A percentile compares a stretch with the other conserved stretches of the same genome.
phyloP scores from a whole-genome alignment of 92 coral and sea anemone genomes.

The Montipora capitata region DNA sequence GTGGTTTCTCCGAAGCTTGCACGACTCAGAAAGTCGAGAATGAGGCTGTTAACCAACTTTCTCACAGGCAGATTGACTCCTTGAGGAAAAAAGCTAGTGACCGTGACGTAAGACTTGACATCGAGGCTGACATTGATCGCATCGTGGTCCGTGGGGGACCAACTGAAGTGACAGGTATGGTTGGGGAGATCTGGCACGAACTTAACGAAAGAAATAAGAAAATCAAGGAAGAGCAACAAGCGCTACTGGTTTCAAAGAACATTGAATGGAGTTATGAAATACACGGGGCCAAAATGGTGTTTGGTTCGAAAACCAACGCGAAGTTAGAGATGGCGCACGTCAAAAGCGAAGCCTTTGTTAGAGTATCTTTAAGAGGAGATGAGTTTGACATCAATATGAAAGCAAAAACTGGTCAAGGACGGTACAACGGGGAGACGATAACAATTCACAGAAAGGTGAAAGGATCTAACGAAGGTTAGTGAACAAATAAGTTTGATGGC shows the following conservation, averaged over 20 bases:
- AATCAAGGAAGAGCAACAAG: constrained; percentile 68
- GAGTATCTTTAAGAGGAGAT: constrained; percentile 57
- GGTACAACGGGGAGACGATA: constrained; percentile 40
- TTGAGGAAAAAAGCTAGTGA: constrained; percentile 58
- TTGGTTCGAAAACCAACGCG: constrained; percentile 71
- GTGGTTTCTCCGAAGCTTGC: constrained; percentile 66
- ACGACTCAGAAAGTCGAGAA: constrained; percentile 69
- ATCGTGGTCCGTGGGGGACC: constrained; percentile 82
- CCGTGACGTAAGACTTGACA: constrained; percentile 71
- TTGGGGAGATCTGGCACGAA: constrained; percentile 76
- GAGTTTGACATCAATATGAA: constrained; percentile 68
- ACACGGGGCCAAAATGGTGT: constrained; percentile 36
- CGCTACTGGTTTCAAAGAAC: constrained; percentile 70
- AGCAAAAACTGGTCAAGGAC: constrained; percentile 39
- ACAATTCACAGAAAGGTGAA: constrained; percentile 39
- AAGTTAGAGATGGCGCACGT: constrained; percentile 81
- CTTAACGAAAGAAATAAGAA: constrained; percentile 72
- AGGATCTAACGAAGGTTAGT: constrained; percentile 34
- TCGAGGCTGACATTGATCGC: constrained; percentile 64
- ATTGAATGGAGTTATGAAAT: constrained; percentile 78
- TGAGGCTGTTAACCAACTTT: constrained; percentile 59
- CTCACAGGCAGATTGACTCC: constrained; percentile 40
- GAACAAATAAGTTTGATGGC: neutral
- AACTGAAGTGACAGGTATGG: constrained; percentile 68
- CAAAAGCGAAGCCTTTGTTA: constrained; percentile 50